A percentile compares a stretch with the other conserved stretches of the same genome.
Evolutionary conservation across 1,140 invertebrate genomes (phyloP).

Genomic region (Cryptotermes secundus): DNA sequence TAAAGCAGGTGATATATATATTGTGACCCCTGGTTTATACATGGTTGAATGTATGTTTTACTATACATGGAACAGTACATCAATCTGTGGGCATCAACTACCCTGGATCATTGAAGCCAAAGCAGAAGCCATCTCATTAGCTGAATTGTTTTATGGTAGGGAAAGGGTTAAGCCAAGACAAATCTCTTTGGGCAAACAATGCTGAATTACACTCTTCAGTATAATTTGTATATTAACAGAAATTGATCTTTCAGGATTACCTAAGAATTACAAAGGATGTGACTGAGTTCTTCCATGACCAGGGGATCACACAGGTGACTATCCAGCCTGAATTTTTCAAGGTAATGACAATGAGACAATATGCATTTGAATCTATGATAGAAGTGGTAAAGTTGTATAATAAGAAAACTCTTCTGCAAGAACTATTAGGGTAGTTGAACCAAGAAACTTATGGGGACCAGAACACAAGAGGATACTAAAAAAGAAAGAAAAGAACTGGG

Average conservation of each 20-base stretch:
- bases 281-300: conserved; percentile 66
- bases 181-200: neutral
- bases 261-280: conserved; percentile 62
- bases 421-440: neutral
- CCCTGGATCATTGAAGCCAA: neutral
- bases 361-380: neutral
- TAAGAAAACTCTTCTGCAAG: neutral
- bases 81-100: neutral
- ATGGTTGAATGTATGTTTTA: too few species aligned
- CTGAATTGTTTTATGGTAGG: neutral
- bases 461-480: too few species aligned
- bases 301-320: conserved; percentile 74
- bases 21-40: too few species aligned
- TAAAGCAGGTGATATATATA: too few species aligned
- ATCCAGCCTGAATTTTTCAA: conserved; percentile 75
- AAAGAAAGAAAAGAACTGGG: too few species aligned
- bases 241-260: conserved; percentile 57
- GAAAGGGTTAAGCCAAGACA: neutral
- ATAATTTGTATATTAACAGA: conserved; percentile 21
- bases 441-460: too few species aligned
- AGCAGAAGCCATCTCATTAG: neutral
- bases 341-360: conserved; percentile 37
- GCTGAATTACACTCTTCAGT: neutral
- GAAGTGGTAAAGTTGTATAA: neutral
- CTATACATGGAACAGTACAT: neutral